Evolutionary conservation across 92 coral and sea anemone species (phyloP), one percentile per base, ranked within the genome.

Genomic region (Porites rus): DNA sequence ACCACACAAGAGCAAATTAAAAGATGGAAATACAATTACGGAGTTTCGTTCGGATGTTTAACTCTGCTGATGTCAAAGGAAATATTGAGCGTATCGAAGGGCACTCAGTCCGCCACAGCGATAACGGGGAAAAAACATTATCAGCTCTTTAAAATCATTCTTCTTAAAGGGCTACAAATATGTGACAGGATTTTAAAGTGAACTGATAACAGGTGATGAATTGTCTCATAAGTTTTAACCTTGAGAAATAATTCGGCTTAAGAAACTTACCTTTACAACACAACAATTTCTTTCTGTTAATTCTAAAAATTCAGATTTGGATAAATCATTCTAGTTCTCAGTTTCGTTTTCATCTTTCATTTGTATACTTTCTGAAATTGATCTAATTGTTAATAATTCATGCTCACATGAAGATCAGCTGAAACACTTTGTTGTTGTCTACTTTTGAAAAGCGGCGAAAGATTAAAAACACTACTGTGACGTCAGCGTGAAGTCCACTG

Each of bases 401-500:
- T 83, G 71, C 18, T 61, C 87, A 10, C 87, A 83, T 83, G 87
- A 79, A 61, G 64, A 83, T 46, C 14, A 46, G 51, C n/a, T 7
- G 4, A 38, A 22, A 5, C 10, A 25, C 10, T 6, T 81, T 38
- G 46, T 51, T 31, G 59, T 31, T 3, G 52, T 73, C 73, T 72
- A 72, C 74, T 74, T 8, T 10, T 38, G 46, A 38, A 38, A 38
- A 38, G 4, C 8, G n/a, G 80, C 61, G 59, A 83, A 19, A 63
- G 78, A 74, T 83, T 72, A 24, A 46, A 31, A 19, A 69, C 7
- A 78, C 56, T 69, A 21, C 46, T 38, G 46, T 38, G 46, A 38
- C 75, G 74, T 65, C 73, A 79, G 18, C 25, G 21, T 4, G 25
- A 13, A 18, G 51, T 24, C 11, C 25, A 19, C 31, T 72, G 86